Base-by-base conservation (phyloP, 2,113 vertebrate species). In the Epinephelus lanceolatus region DNA sequence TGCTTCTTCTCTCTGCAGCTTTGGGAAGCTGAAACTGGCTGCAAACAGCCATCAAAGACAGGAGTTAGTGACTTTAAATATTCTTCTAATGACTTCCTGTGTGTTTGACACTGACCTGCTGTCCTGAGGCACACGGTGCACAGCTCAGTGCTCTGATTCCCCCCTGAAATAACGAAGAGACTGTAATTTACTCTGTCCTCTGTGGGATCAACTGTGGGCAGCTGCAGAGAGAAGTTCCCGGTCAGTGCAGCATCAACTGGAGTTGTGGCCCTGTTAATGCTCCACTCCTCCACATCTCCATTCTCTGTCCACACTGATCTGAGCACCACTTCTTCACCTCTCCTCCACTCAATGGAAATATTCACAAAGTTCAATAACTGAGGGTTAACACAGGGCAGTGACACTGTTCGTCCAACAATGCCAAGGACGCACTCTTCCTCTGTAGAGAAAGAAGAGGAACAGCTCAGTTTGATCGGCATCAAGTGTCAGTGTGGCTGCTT, bases 21-120 rank as follows among this genome's bases (percentile, higher is more conserved):
- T 30, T 0, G 94, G 93, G 3, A 1, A 3, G 63, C 89, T 94
- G 85, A 94, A 95, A 71, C 88, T 86, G 45, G 89, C 94, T 95
- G 84, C 6, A 51, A 57, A 53, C 66, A 63, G 30, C 2, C 71
- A 23, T 0, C 33, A 68, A 1, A 80, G 0, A 71, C 51, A 19
- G 6, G 9, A 65, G 15, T 73, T n/a, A 80, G 57, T 49, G 8
- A 30, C 33, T 47, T 1, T 9, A 37, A 0, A 66, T 1, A 1
- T 18, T 42, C 25, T 13, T 27, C 25, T 47, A 17, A 33, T 42
- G 3, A 37, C 25, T 25, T 45, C 1, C 30, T 57, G 23, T 63
- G n/a, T 55, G 4, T 5, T 1, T 18, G 23, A 42, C 47, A 74
- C 92, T 91, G 52, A 94, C 95, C 94, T 92, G 93, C 91, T 17